Evolutionary conservation across 2,888 invertebrate species (phyloP).

Genomic region (Xestia ashworthii): DNA sequence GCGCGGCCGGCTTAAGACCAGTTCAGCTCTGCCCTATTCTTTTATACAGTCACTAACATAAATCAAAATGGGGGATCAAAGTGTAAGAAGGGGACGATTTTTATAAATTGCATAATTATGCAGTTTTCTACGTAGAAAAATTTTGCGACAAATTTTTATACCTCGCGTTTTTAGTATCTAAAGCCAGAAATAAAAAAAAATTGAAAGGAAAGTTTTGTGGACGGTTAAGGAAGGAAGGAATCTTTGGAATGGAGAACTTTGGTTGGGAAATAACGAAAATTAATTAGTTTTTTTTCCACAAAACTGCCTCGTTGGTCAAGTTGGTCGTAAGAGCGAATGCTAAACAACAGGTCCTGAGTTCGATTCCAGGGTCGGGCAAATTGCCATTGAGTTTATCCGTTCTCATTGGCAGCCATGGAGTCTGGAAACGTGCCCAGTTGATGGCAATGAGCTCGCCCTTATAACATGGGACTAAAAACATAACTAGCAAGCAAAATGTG

Average conservation of each 20-base stretch:
- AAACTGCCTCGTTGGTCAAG: background rate
- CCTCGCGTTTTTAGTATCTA: slow-evolving; percentile 37
- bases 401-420: background rate
- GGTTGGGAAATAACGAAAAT: slow-evolving; percentile 14
- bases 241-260: slow-evolving; percentile 12
- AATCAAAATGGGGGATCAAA: slow-evolving; percentile 67
- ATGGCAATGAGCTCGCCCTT: background rate
- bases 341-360: background rate
- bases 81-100: slow-evolving; percentile 58
- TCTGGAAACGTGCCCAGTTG: background rate
- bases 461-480: background rate
- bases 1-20: slow-evolving; percentile 59
- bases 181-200: slow-evolving; percentile 43
- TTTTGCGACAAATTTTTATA: slow-evolving; percentile 57
- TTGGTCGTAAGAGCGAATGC: background rate
- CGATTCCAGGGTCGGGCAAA: background rate
- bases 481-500: background rate
- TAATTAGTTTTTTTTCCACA: background rate
- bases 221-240: slow-evolving; percentile 26
- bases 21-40: slow-evolving; percentile 52
- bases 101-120: slow-evolving; percentile 69
- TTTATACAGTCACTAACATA: slow-evolving; percentile 65
- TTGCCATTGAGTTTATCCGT: background rate
- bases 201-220: slow-evolving; percentile 24
- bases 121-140: slow-evolving; percentile 53